Percentiles rank a stretch among this genome's conserved stretches.
Conservation (phyloP, 1,140 invertebrate genomes). For the Mycetomoellerius zeteki region DNA sequence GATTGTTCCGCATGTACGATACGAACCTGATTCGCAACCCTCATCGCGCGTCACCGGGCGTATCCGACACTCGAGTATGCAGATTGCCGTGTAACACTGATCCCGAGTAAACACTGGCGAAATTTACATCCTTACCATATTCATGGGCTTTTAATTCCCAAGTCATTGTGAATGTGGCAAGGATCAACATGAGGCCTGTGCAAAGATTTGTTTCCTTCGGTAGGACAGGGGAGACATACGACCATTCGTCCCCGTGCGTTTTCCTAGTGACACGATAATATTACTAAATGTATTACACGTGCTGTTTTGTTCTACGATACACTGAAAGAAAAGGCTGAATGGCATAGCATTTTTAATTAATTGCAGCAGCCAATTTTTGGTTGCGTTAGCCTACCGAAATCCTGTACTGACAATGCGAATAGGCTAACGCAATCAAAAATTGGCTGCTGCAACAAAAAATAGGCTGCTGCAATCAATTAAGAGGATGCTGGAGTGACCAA, state of each 20-base stretch:
- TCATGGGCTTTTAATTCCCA: conserved; percentile 81
- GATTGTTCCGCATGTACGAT: conserved; percentile 23
- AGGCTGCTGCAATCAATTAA: too few relatives aligned
- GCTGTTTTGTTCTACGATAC: background rate
- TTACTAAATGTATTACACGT: background rate
- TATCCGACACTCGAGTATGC: conserved; percentile 72
- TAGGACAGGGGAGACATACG: background rate
- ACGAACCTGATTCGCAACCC: conserved; percentile 20
- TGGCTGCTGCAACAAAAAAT: too few relatives aligned
- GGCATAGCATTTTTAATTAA: too few relatives aligned
- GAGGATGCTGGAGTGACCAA: too few relatives aligned
- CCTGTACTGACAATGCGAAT: too few relatives aligned
- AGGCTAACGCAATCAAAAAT: too few relatives aligned
- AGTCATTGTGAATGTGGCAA: conserved; percentile 45
- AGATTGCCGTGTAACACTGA: conserved; percentile 77
- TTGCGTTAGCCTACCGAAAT: too few relatives aligned
- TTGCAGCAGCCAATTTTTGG: too few relatives aligned
- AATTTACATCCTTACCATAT: conserved; percentile 82
- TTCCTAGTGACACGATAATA: background rate
- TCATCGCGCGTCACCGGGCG: conserved; percentile 2
- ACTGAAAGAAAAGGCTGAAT: too few relatives aligned
- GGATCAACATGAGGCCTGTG: conserved; percentile 59
- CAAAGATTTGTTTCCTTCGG: conserved; percentile 48
- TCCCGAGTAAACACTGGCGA: conserved; percentile 75
- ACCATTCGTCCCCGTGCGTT: background rate